These are phyloP conservation scores for Calameuta pallipes DNA, from an alignment of 2,888 invertebrate genomes.

Conservation along the genomic window DNA sequence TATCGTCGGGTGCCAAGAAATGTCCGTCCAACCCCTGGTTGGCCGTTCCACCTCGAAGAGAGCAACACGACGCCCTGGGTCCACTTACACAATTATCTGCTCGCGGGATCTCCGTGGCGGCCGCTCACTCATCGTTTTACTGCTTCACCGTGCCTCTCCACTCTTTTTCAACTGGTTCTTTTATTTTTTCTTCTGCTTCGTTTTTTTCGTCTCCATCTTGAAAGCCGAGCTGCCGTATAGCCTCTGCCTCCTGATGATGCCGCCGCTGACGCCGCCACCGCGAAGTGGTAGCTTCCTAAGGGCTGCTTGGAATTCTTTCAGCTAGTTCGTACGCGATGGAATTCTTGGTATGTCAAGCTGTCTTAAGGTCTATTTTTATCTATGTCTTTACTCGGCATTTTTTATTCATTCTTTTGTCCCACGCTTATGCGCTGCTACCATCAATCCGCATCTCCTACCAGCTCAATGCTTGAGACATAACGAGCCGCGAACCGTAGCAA, in stretches of 20 bases:
- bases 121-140: conserved; percentile 54
- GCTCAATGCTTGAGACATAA: conserved; percentile 4
- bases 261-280: not conserved
- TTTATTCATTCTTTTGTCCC: not conserved
- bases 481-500: conserved; percentile 25
- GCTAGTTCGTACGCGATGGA: conserved; percentile 27
- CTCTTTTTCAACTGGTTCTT: conserved; percentile 29
- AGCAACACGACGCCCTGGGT: conserved; percentile 37
- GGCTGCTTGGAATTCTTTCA: conserved; percentile 32
- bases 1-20: conserved; percentile 6
- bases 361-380: not conserved
- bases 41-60: conserved; percentile 6
- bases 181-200: conserved; percentile 28
- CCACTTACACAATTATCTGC: conserved; percentile 59
- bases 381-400: not conserved
- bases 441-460: not conserved
- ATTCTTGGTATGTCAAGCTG: not conserved
- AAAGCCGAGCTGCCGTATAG: not conserved
- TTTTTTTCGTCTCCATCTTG: conserved; percentile 12
- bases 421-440: not conserved
- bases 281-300: conserved; percentile 17
- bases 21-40: conserved; percentile 2
- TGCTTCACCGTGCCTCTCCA: conserved; percentile 41
- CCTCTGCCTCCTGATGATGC: not conserved
- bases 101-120: conserved; percentile 52